These are phyloP conservation scores for Eristalis pertinax DNA, from an alignment of 2,888 invertebrate species.

Conservation along the genomic window DNA sequence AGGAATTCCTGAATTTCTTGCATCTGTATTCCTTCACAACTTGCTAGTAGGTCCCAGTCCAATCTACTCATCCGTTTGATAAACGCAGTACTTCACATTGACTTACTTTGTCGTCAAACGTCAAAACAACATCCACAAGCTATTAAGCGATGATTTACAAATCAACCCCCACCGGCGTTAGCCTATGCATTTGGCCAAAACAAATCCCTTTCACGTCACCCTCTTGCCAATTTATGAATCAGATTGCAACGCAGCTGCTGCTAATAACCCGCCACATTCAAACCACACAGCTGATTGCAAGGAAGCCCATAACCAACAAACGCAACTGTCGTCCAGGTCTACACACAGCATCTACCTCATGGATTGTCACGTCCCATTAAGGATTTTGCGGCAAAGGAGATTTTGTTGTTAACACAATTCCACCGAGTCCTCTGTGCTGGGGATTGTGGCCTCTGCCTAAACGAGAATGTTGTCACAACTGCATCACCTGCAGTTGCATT, in stretches of 20 bases:
- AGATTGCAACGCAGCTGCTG: background rate
- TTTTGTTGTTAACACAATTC: constrained; percentile 53
- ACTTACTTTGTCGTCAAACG: too few species aligned
- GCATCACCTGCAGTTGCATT: constrained; percentile 21
- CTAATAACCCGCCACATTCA: constrained; percentile 1
- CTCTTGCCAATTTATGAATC: background rate
- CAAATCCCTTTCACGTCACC: background rate
- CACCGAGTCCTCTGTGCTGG: background rate
- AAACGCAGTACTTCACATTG: too few species aligned
- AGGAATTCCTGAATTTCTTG: too few species aligned
- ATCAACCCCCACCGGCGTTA: background rate
- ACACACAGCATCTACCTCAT: background rate
- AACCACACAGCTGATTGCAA: background rate
- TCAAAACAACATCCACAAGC: too few species aligned
- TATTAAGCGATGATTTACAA: background rate
- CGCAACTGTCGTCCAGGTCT: background rate
- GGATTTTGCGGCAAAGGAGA: constrained; percentile 49
- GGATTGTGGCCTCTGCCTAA: background rate
- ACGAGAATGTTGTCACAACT: constrained; percentile 22
- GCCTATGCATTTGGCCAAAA: too few species aligned
- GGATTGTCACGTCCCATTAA: constrained; percentile 38
- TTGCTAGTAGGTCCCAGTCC: too few species aligned
- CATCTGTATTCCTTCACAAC: too few species aligned
- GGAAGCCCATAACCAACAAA: constrained; percentile 6
- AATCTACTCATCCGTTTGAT: too few species aligned